A percentile compares a stretch with the other conserved stretches of the same genome.
Conservation (phyloP, 2,797 vertebrate genomes). For the Taeniopygia guttata region DNA sequence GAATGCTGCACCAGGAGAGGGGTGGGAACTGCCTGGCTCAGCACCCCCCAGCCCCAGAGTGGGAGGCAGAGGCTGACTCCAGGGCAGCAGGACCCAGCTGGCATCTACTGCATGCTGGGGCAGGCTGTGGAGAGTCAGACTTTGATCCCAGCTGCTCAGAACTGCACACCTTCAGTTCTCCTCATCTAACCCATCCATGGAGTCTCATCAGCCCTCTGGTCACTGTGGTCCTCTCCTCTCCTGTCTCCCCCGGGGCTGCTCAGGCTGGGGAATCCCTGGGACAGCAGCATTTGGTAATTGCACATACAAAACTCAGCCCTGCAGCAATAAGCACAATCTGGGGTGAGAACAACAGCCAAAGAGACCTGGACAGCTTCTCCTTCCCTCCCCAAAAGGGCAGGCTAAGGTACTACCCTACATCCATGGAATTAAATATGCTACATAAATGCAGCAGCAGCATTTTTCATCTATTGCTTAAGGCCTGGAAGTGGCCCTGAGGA, state of each 20-base stretch:
- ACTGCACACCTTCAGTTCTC: not conserved
- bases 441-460: not conserved
- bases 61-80: not conserved
- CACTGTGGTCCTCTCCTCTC: not conserved
- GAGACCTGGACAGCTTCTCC: not conserved
- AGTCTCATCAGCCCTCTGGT: not conserved
- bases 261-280: not conserved
- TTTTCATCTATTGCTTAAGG: not conserved
- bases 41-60: not conserved
- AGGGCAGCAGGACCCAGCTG: not conserved
- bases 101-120: not conserved
- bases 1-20: not conserved
- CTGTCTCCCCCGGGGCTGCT: fast-evolving
- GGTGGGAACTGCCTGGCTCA: not conserved
- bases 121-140: not conserved
- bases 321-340: not conserved
- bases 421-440: fast-evolving
- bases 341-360: not conserved
- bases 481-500: not conserved
- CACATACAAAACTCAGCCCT: not conserved
- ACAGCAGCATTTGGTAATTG: not conserved
- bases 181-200: not conserved
- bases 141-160: not conserved
- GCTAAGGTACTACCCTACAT: not conserved
- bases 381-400: not conserved